Evolutionary conservation across 2,797 vertebrate species (phyloP).

Genomic region (Coregonus sp.): DNA sequence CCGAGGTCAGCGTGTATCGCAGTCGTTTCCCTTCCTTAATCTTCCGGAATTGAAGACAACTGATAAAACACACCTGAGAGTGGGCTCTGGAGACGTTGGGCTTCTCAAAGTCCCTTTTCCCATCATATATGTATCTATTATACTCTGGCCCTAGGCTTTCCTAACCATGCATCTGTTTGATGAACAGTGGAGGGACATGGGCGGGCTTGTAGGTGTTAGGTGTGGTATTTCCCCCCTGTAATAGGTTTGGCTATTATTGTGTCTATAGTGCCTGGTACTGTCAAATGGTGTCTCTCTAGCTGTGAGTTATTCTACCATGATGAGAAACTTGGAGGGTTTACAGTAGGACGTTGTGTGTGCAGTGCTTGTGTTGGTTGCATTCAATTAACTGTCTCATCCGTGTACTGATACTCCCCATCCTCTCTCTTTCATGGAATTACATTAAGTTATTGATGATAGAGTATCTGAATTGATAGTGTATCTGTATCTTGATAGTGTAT

Average conservation of each 20-base stretch:
- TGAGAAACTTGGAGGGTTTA: no score
- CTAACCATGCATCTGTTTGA: not conserved
- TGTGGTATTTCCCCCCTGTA: not conserved
- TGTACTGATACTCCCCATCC: no score
- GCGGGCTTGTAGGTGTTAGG: not conserved
- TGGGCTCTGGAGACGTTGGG: conserved; percentile 29
- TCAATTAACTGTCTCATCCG: no score
- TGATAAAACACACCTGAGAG: conserved; percentile 52
- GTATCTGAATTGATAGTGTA: no score
- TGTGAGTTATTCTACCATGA: not conserved
- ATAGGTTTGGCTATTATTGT: not conserved
- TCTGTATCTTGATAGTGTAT: no score
- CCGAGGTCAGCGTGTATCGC: conserved; percentile 45
- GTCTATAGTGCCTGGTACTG: not conserved
- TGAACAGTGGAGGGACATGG: not conserved
- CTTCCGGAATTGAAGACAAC: conserved; percentile 44
- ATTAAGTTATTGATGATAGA: no score
- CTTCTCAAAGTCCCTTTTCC: not conserved
- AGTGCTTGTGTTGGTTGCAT: no score
- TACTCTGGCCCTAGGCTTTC: not conserved
- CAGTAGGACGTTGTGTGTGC: no score
- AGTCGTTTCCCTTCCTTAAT: conserved; percentile 40
- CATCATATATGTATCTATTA: conserved; percentile 18
- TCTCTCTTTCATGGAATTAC: no score
- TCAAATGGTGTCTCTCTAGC: not conserved